Evolutionary conservation across 1,140 invertebrate species (phyloP).

Genomic region (Tribolium madens): DNA sequence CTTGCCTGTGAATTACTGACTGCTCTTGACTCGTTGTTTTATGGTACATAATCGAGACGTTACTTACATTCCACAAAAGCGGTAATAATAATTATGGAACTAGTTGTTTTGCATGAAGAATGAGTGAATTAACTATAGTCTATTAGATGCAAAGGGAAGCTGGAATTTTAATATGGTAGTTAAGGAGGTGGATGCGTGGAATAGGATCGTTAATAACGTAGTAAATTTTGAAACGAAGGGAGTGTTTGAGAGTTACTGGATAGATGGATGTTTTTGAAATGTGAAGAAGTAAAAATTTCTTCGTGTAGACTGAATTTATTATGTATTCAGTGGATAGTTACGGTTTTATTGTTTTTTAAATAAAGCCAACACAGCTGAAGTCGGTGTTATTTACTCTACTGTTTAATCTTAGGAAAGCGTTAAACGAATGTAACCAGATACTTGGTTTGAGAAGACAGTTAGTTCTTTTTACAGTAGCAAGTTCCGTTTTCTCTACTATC

Average conservation of each 20-base stretch:
- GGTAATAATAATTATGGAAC: not conserved
- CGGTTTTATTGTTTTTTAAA: slow-evolving; percentile 7
- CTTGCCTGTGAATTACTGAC: too few relatives aligned
- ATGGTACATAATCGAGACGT: not conserved
- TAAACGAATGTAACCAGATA: slow-evolving; percentile 27
- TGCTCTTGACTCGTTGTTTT: too few relatives aligned
- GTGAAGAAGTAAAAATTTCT: not conserved
- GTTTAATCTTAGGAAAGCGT: slow-evolving; percentile 21
- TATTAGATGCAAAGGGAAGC: not conserved
- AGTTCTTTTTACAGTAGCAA: slow-evolving; percentile 12
- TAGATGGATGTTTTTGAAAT: not conserved
- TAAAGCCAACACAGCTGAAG: not conserved
- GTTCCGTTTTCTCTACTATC: slow-evolving; percentile 22
- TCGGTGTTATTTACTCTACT: not conserved
- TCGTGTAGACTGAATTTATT: not conserved
- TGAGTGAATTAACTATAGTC: not conserved
- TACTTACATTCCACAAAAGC: not conserved
- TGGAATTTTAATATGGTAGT: not conserved
- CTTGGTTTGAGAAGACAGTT: slow-evolving; percentile 11
- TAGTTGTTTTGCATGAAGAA: not conserved
- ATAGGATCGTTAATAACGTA: not conserved
- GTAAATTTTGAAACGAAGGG: not conserved
- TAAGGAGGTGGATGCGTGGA: not conserved
- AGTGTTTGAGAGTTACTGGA: not conserved
- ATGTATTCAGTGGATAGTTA: slow-evolving; percentile 8